Evolutionary conservation across 2,113 vertebrate species (phyloP), one percentile per base, ranked within the genome.

Genomic region (Alligator sinensis): DNA sequence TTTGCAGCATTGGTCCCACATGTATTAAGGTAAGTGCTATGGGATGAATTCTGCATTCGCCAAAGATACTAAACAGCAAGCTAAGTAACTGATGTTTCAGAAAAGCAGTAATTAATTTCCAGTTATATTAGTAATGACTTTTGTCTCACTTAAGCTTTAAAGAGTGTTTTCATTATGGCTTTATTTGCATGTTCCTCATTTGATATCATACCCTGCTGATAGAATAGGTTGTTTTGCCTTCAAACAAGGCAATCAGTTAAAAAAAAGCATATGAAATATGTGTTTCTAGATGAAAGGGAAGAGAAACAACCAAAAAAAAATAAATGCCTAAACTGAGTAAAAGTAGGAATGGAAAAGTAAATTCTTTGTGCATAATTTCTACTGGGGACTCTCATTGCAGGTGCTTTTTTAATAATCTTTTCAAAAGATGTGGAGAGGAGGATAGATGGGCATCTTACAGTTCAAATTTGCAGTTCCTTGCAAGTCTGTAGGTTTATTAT

Each of bases 381-480:
- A 68, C 64, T 57, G 70, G 81, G 82, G 38, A 90, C 81, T 90
- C 68, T 47, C 60, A 91, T 68, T 92, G 91, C 84, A 88, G 87
- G 70, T 82, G 62, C 24, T 7, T 47, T 93, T 95, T 95, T 93
- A 88, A 81, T 77, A 72, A 80, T 77, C 28, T 34, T 25, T 93
- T 89, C 86, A 93, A 61, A 95, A 81, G 70, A 74, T 87, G 75
- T 84, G 27, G 68, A 64, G 81, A 66, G 70, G 77, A 61, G 68
- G 70, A 62, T 58, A 88, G 68, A 85, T 63, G 60, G 74, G 70
- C 90, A 82, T 94, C 90, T 87, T 77, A 59, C 78, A 38, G 80
- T 84, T 80, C 30, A 64, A 82, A 68, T 82, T 47, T 77, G 82
- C 9, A 2, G 61, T 64, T 86, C 82, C 92, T 91, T 83, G 68